Evolutionary conservation across 2,797 vertebrate species (phyloP), one percentile per base, ranked within the genome.

Genomic region (Chrosomus eos): DNA sequence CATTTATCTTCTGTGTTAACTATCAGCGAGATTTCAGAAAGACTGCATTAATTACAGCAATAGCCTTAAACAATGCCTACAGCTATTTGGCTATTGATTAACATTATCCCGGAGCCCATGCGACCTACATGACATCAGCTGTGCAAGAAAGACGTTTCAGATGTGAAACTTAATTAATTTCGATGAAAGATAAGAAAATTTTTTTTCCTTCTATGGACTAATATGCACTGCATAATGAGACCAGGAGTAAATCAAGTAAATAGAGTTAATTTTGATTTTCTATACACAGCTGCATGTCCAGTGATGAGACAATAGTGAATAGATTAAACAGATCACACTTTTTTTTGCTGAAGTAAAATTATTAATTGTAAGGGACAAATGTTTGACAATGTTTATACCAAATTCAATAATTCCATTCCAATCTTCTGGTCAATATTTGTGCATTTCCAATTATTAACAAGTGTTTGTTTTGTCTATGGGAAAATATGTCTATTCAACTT

Each of bases 41-140:
- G 62, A 26, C 62, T 67, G 31, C 26, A 80, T 67, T 80, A 80
- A 80, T 80, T 67, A 67, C 62, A 48, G 62, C 62, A 33, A 67
- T 11, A 67, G 62, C 62, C 77, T 67, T 48, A 67, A 67, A 48
- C 62, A 67, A 51, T 62, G 55, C 55, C 75, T 62, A 78, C 55
- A 62, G 75, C 55, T 78, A 62, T 78, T 78, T 78, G 77, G 21
- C 62, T 51, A 48, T 67, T 48, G 77, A 51, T 80, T 67, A 51
- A 80, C 77, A 51, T 28, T 73, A 28, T 51, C 26, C 77, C 36
- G 38, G 16, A 80, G 26, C 43, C 43, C 19, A n/a, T 51, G 43
- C 13, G 14, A 33, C 60, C 40, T 6, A 36, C 7, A 21, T 51
- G 77, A 36, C 62, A 62, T 28, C 16, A 43, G 36, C 36, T 28